These are phyloP conservation scores for Drosophila paulistorum DNA, from an alignment of 1,140 invertebrate species.

Conservation along the genomic window DNA sequence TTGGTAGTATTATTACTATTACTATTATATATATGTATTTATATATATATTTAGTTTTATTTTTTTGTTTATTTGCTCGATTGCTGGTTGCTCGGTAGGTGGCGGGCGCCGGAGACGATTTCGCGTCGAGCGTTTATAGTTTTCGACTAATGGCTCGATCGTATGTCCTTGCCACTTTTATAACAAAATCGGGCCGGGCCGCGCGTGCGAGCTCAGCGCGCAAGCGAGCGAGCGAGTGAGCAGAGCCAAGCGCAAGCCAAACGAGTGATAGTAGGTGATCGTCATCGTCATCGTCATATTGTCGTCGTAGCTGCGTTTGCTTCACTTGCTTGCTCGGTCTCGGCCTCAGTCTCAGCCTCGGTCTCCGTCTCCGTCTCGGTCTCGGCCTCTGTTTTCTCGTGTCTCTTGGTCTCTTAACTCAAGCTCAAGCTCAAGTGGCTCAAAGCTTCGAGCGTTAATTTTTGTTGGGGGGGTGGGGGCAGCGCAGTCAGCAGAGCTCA, in stretches of 20 bases:
- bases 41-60: neutral
- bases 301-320: constrained; percentile 3
- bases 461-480: neutral
- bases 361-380: constrained; percentile 13
- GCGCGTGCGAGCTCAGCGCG: constrained; percentile 57
- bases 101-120: constrained; percentile 64
- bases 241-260: constrained; percentile 31
- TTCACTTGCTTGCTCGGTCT: constrained; percentile 40
- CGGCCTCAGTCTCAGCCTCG: neutral
- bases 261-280: constrained; percentile 12
- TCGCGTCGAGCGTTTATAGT: constrained; percentile 82
- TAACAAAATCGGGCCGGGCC: constrained; percentile 70
- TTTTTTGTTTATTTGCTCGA: constrained; percentile 17
- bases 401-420: neutral
- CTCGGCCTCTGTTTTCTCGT: neutral
- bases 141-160: constrained; percentile 82
- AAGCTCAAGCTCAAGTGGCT: neutral
- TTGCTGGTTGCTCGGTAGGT: constrained; percentile 43
- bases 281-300: neutral
- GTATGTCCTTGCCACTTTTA: constrained; percentile 83
- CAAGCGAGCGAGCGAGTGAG: constrained; percentile 70
- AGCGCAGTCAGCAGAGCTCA: constrained; percentile 2
- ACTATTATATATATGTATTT: neutral
- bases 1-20: neutral
- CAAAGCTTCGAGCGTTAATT: neutral